Base-by-base conservation (phyloP, 2,888 invertebrate genomes). In the Muscina levida region DNA sequence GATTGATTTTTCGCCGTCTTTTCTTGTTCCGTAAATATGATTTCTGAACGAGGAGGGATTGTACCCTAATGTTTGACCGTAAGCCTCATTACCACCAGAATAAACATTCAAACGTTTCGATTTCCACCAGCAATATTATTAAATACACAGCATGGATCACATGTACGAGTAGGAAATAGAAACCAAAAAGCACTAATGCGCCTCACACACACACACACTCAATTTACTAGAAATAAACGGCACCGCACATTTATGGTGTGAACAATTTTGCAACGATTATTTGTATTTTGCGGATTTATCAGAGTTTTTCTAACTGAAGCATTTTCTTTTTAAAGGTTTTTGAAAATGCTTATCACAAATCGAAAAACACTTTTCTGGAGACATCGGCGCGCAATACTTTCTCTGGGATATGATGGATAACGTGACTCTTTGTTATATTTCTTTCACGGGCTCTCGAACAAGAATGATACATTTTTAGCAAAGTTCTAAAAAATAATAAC, bases 1-100 rank as follows among this genome's bases (percentile, higher is more conserved):
- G 74, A 66, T 66, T 57, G 66, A 77, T 66, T 71, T 71, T 76
- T 56, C 37, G n/a, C n/a, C n/a, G n/a, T n/a, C n/a, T n/a, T n/a
- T 13, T 53, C 70, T 65, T 65, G n/a, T 17, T 56, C 26, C 11
- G 48, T 22, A 62, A 62, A 72, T 3, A 31, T 31, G n/a, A 19
- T 53, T 22, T 57, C 13, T 22, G 31, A 17, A n/a, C 15, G 42
- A 24, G 6, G 24, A 37, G 37, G 37, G 19, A 13, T 8, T 31
- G 57, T n/a, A 26, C 65, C 31, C 53, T 44, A 31, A 42, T 6
- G 39, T 48, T 22, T 22, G 5, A 15, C 6, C 11, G 15, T 10
- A 44, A 46, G 66, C 10, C 17, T 22, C 39, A 31, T 17, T 44
- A 31, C 17, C 19, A 17, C 62, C 17, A 51, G 22, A 44, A 24